phyloP scores from a whole-genome alignment of 2,113 vertebrate species.

The Catagonus wagneri region DNA sequence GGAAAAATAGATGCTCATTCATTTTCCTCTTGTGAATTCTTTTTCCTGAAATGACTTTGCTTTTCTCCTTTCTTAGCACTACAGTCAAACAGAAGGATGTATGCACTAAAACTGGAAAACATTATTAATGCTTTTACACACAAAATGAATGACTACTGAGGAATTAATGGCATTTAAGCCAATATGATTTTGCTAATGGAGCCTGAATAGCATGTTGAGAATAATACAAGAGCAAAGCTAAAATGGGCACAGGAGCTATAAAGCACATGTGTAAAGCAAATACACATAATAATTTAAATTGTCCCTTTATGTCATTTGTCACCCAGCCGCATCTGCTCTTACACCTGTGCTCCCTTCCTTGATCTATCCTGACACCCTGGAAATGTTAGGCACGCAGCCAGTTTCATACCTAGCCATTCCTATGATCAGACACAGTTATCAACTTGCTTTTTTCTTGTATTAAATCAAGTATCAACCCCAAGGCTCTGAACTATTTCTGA shows the following conservation, averaged over 20 bases:
- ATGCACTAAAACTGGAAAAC: slow-evolving; percentile 43
- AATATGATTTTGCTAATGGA: slow-evolving; percentile 65
- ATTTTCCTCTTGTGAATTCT: slow-evolving; percentile 50
- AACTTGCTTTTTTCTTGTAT: slow-evolving; percentile 57
- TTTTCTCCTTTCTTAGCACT: slow-evolving; percentile 53
- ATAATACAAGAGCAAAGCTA: slow-evolving; percentile 51
- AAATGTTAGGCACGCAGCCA: slow-evolving; percentile 75
- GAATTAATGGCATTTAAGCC: slow-evolving; percentile 77
- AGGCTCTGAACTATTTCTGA: slow-evolving; percentile 68
- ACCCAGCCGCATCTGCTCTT: slow-evolving; percentile 77
- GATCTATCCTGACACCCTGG: slow-evolving; percentile 68
- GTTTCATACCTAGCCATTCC: background rate
- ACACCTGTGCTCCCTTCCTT: slow-evolving; percentile 80
- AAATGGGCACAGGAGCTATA: slow-evolving; percentile 43
- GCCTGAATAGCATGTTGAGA: slow-evolving; percentile 51
- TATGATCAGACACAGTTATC: slow-evolving; percentile 41
- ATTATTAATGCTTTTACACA: slow-evolving; percentile 37
- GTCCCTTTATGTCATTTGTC: slow-evolving; percentile 74
- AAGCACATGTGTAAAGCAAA: slow-evolving; percentile 63
- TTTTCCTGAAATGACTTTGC: slow-evolving; percentile 64
- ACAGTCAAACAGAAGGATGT: background rate
- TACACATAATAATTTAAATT: slow-evolving; percentile 71
- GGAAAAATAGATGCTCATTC: slow-evolving; percentile 66
- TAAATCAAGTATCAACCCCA: slow-evolving; percentile 55
- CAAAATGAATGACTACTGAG: slow-evolving; percentile 45